Percentiles rank a stretch among this genome's conserved stretches.
phyloP scores from a whole-genome alignment of 2,113 vertebrate genomes.

The Dipodomys ordii region DNA sequence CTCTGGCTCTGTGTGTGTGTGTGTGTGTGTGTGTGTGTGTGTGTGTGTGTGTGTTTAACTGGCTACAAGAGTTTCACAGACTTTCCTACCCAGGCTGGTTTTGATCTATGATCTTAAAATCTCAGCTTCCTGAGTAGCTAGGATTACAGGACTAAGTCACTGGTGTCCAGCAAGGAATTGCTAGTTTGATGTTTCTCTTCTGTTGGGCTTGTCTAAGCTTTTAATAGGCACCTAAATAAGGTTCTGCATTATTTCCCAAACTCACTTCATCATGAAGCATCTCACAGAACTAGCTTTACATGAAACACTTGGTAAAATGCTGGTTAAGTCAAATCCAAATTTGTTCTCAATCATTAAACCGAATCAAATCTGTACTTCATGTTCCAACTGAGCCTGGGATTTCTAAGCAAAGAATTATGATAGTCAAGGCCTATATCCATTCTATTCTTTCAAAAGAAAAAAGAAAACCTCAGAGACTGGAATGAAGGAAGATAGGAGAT shows the following conservation, averaged over 20 bases:
- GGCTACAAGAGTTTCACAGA: too few species aligned
- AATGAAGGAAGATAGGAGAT: conserved; percentile 61
- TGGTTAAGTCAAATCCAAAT: conserved; percentile 30
- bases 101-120: too few species aligned
- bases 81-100: too few species aligned
- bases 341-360: conserved; percentile 52
- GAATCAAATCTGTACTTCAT: conserved; percentile 10
- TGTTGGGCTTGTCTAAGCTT: background rate
- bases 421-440: conserved; percentile 2
- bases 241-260: background rate
- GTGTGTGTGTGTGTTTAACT: too few species aligned
- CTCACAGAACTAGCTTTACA: background rate
- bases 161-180: too few species aligned
- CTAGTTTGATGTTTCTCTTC: background rate
- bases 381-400: background rate
- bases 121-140: too few species aligned
- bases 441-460: conserved; percentile 40
- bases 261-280: background rate
- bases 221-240: conserved; percentile 14
- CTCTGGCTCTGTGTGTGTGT: too few species aligned
- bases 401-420: background rate
- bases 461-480: conserved; percentile 40
- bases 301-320: background rate
- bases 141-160: too few species aligned
- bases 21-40: too few species aligned